These are phyloP conservation scores for Apus apus DNA, from an alignment of 2,113 vertebrate genomes.

Conservation along the genomic window DNA sequence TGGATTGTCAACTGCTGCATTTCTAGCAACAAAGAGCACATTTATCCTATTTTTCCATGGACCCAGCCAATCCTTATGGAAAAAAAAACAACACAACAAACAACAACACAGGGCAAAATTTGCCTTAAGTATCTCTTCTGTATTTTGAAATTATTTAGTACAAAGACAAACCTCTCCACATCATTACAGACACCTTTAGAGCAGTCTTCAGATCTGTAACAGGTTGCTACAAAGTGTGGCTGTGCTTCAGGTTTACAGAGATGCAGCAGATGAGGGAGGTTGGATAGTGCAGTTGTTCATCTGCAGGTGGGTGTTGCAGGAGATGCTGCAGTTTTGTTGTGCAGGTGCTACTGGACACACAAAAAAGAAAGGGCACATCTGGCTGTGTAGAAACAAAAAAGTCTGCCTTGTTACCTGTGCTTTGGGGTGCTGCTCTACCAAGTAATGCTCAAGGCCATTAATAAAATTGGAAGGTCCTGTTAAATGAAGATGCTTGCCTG, in stretches of 20 bases:
- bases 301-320: not conserved
- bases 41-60: not conserved
- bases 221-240: not conserved
- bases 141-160: not conserved
- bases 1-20: not conserved
- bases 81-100: not conserved
- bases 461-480: not conserved
- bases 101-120: not conserved
- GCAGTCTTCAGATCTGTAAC: not conserved
- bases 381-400: not conserved
- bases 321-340: not conserved
- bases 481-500: not conserved
- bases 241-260: not conserved
- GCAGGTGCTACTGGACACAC: not conserved
- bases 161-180: not conserved
- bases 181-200: not conserved
- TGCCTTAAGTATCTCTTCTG: not conserved
- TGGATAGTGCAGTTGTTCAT: rapidly evolving
- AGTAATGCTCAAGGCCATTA: not conserved
- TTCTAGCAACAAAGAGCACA: not conserved
- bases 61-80: not conserved
- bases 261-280: not conserved
- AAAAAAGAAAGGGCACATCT: no score
- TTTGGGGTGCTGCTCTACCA: not conserved
- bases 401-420: not conserved